phyloP scores from a whole-genome alignment of 2,797 vertebrate species.

The Clamator glandarius region DNA sequence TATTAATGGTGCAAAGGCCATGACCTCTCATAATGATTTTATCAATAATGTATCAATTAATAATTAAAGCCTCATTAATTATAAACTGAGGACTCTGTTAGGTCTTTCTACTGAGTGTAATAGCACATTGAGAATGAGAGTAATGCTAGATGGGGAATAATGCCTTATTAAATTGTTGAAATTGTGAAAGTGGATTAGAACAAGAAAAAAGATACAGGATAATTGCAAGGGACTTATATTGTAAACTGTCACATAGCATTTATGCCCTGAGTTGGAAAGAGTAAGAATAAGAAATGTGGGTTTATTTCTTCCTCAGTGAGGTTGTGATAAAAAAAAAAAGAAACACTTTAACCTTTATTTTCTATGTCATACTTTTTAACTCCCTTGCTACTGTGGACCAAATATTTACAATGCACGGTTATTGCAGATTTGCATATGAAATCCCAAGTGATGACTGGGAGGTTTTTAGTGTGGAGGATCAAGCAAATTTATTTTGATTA shows the following conservation, averaged over 20 bases:
- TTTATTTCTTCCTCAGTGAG: not conserved
- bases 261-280: not conserved
- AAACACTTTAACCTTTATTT: not conserved
- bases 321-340: not conserved
- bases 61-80: not conserved
- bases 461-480: not conserved
- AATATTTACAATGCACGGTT: not conserved
- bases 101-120: not conserved
- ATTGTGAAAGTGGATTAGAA: not conserved
- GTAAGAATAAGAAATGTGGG: not conserved
- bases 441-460: not conserved
- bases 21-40: not conserved
- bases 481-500: not conserved
- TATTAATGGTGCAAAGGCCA: not conserved
- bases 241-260: not conserved
- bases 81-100: not conserved
- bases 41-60: conserved; percentile 25
- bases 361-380: not conserved
- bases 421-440: not conserved
- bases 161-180: not conserved
- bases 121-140: not conserved
- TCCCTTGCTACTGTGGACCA: not conserved
- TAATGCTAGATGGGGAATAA: not conserved
- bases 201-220: not conserved
- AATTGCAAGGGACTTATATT: not conserved